Evolutionary conservation across 1,140 invertebrate species (phyloP), one percentile per base, ranked within the genome.

Genomic region (Atopsyche davidsoni): DNA sequence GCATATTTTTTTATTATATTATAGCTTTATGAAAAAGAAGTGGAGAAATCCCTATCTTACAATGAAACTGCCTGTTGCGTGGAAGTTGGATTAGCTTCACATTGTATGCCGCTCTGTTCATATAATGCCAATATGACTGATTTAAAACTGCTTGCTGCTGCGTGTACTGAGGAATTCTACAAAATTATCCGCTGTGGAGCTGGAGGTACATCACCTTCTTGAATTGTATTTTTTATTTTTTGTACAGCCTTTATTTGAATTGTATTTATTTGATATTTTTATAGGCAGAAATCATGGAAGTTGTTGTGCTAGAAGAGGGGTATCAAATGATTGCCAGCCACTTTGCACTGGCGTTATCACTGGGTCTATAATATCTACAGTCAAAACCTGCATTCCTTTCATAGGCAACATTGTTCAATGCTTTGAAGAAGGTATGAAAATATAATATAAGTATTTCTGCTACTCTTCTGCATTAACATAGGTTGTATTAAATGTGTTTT

Each of bases 331-430:
- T 25, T 91, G 88, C 61, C 69, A 83, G 45, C 75, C 82, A 7
- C 70, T 89, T n/a, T 91, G 88, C 65, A 78, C 82, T 13, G 87
- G 86, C 35, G 78, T 85, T 4, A 72, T 81, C 47, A 71, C 78
- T 4, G 77, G 77, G 35, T 53, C 51, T 16, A 42, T 53, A 36
- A 18, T 51, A 57, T 73, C 13, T 62, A 64, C 58, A 69, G 78
- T 55, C 73, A 81, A 57, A 67, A 76, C 78, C 38, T 90, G 87
- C 66, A 76, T 86, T 24, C 80, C 85, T 4, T 89, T 84, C 65
- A 82, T 88, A 51, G 87, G 86, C 25, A 89, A 89, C 64, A 88
- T 90, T 57, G 78, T 86, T 21, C 83, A 87, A 67, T 91, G 88
- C 65, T 87, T 88, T 60, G 86, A 89, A 67, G 87, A 90, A 78